Conservation (phyloP, 2,113 vertebrate genomes). For the Sinocyclocheilus anophthalmus region DNA sequence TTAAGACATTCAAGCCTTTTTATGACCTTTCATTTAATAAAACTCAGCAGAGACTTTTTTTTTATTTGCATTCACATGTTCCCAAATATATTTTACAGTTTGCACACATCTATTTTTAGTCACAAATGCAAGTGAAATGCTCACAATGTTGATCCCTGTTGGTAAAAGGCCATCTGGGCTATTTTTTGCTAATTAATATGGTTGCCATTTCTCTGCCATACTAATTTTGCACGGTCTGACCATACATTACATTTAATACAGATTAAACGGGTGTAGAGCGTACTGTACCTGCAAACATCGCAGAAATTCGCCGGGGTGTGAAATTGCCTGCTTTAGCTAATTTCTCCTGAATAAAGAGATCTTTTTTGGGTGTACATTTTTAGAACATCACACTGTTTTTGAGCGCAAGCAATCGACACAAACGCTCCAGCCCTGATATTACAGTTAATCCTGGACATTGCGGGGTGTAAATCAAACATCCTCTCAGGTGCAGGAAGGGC, state of each 20-base stretch:
- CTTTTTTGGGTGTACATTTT: slow-evolving; percentile 53
- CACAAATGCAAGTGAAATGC: not conserved
- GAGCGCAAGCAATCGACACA: slow-evolving; percentile 50
- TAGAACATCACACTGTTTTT: slow-evolving; percentile 28
- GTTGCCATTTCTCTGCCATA: not conserved
- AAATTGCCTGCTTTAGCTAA: slow-evolving; percentile 69
- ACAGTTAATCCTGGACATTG: slow-evolving; percentile 70
- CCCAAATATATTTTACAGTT: not conserved
- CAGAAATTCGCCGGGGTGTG: slow-evolving; percentile 66
- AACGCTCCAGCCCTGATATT: slow-evolving; percentile 64
- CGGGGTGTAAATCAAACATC: slow-evolving; percentile 72
- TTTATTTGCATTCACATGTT: not conserved
- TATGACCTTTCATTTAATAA: too few relatives aligned
- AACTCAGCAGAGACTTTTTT: too few relatives aligned
- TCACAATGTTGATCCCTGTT: too few relatives aligned
- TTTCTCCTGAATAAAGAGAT: slow-evolving; percentile 37
- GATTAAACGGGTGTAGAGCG: not conserved
- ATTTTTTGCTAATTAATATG: not conserved
- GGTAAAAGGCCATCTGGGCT: not conserved
- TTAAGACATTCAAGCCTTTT: too few relatives aligned
- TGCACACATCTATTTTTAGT: not conserved
- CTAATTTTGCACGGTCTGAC: not conserved
- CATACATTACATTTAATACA: slow-evolving; percentile 5
- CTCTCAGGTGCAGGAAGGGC: slow-evolving; percentile 59
- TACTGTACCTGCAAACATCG: not conserved